These are phyloP conservation scores for Chrysopa pallens DNA, from an alignment of 1,140 invertebrate genomes.

Conservation along the genomic window DNA sequence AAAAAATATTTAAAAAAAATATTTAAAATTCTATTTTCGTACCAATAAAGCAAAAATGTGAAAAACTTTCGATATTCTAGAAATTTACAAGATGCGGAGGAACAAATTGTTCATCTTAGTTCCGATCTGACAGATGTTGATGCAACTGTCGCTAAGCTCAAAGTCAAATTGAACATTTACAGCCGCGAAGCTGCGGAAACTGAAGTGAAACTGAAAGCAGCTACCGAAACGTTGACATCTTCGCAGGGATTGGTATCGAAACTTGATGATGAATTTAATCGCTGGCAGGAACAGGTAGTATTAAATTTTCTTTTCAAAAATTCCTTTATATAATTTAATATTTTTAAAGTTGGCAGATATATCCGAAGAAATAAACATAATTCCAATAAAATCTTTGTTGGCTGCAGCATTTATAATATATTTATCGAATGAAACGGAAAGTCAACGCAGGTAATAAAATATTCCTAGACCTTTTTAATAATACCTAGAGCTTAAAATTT, in stretches of 20 bases:
- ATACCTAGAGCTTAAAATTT: no score
- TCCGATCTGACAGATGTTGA: constrained; percentile 75
- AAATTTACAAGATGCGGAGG: constrained; percentile 65
- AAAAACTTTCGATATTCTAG: constrained; percentile 20
- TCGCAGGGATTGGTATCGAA: constrained; percentile 75
- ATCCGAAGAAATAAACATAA: not conserved
- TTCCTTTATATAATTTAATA: constrained; percentile 2
- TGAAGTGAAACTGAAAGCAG: constrained; percentile 72
- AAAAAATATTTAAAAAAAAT: no score
- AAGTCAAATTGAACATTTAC: constrained; percentile 63
- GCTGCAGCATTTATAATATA: not conserved
- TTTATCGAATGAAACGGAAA: not conserved
- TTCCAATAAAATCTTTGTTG: not conserved
- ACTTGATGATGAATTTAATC: constrained; percentile 70
- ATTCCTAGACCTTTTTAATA: no score
- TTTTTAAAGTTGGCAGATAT: not conserved
- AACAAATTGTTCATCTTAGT: constrained; percentile 64
- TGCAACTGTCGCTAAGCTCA: constrained; percentile 66
- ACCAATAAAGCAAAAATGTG: no score
- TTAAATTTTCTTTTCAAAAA: not conserved
- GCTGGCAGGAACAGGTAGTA: constrained; percentile 51
- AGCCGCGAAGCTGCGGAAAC: constrained; percentile 89
- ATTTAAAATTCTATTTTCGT: no score
- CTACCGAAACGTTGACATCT: constrained; percentile 61
- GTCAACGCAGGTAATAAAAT: not conserved